phyloP scores from a whole-genome alignment of 2,113 vertebrate species.

The Lipotes vexillifer region DNA sequence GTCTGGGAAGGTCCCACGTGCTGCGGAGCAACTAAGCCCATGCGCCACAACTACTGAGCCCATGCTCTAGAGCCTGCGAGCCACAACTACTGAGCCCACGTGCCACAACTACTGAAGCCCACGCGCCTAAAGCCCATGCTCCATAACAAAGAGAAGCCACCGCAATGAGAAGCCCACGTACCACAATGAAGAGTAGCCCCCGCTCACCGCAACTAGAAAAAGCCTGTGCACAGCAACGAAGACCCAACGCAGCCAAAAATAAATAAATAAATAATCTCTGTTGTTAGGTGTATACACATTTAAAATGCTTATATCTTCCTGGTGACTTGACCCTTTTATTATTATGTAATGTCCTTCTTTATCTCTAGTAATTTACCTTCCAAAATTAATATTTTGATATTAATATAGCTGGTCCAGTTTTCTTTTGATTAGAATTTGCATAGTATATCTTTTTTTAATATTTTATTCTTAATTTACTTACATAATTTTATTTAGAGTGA shows the following conservation, averaged over 20 bases:
- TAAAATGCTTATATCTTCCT: neutral
- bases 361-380: neutral
- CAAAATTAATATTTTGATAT: neutral
- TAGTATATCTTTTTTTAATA: neutral
- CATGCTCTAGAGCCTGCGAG: too few species aligned
- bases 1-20: too few species aligned
- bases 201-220: too few species aligned
- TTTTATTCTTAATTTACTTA: neutral
- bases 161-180: too few species aligned
- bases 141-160: too few species aligned
- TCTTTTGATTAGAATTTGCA: neutral
- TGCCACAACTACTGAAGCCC: too few species aligned
- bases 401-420: neutral
- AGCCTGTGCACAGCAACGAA: too few species aligned
- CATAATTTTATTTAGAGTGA: neutral
- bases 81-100: too few species aligned
- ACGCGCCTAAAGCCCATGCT: accelerated
- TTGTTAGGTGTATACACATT: neutral
- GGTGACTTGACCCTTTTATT: neutral
- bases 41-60: too few species aligned
- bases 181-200: too few species aligned
- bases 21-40: too few species aligned
- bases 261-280: neutral
- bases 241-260: too few species aligned
- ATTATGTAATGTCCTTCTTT: neutral